Conservation (phyloP, 53 echinoderm and acorn worm species). For the Actinopyga echinites region DNA sequence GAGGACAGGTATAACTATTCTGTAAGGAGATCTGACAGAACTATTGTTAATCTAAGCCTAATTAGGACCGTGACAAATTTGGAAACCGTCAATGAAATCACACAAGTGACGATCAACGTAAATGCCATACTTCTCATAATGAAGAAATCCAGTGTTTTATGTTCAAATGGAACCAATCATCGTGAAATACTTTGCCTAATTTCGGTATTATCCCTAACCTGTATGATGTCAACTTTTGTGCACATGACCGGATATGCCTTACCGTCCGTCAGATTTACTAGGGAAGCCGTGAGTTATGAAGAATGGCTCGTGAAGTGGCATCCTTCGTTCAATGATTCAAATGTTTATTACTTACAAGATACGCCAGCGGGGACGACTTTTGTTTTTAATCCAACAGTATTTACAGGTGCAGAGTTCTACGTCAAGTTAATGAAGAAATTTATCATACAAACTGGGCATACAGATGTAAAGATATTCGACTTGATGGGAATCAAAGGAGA, state of each 20-base stretch:
- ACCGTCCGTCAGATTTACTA: background rate
- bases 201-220: background rate
- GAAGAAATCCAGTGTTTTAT: too few species aligned
- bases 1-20: too few species aligned
- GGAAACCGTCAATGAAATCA: too few species aligned
- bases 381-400: background rate
- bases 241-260: background rate
- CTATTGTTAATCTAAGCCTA: too few species aligned
- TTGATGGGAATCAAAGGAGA: background rate
- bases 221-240: background rate
- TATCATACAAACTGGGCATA: background rate
- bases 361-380: background rate
- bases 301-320: background rate
- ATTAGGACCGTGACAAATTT: too few species aligned
- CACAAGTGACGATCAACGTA: too few species aligned
- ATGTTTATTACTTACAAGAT: slow-evolving; percentile 1
- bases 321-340: background rate
- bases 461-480: background rate
- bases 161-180: too few species aligned
- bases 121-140: too few species aligned
- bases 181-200: background rate
- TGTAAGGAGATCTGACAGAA: too few species aligned
- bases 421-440: background rate
- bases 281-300: background rate
- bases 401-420: background rate